phyloP scores from a whole-genome alignment of 2,888 invertebrate species.

The Drosophila pegasa region DNA sequence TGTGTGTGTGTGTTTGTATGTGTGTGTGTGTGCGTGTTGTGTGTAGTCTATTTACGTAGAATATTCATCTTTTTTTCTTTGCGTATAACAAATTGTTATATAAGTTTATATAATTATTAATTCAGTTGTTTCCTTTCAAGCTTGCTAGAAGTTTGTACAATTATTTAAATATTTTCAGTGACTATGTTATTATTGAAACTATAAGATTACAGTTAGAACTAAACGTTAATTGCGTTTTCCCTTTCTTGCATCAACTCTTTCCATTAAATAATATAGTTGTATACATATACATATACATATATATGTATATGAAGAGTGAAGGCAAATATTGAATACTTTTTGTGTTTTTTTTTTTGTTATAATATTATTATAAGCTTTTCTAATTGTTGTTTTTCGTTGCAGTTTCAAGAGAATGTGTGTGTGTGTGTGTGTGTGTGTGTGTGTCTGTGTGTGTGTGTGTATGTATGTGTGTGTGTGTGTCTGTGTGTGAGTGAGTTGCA shows the following conservation, averaged over 20 bases:
- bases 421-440: constrained; percentile 16
- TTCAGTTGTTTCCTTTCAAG: constrained; percentile 38
- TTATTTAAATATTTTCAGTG: constrained; percentile 68
- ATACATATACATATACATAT: constrained; percentile 29
- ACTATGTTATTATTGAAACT: constrained; percentile 48
- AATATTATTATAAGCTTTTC: constrained; percentile 26
- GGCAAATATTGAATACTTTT: constrained; percentile 80
- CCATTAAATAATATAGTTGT: too few species aligned
- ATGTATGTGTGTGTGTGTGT: constrained; percentile 38
- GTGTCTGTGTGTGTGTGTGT: constrained; percentile 20
- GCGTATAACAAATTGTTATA: constrained; percentile 50
- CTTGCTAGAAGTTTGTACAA: constrained; percentile 65
- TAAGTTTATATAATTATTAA: constrained; percentile 42
- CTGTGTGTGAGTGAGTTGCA: constrained; percentile 19
- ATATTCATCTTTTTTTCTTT: constrained; percentile 76
- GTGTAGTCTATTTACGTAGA: constrained; percentile 63
- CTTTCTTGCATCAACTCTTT: constrained; percentile 12
- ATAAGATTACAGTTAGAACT: constrained; percentile 45
- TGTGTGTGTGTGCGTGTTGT: constrained; percentile 44
- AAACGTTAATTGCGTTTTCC: constrained; percentile 39
- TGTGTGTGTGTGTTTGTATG: constrained; percentile 58
- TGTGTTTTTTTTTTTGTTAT: constrained; percentile 65
- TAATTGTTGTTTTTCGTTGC: constrained; percentile 66
- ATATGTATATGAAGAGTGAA: constrained; percentile 71
- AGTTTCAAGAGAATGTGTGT: constrained; percentile 57